Conservation (phyloP, 2,888 invertebrate genomes). For the Caenorhabditis panamensis region DNA sequence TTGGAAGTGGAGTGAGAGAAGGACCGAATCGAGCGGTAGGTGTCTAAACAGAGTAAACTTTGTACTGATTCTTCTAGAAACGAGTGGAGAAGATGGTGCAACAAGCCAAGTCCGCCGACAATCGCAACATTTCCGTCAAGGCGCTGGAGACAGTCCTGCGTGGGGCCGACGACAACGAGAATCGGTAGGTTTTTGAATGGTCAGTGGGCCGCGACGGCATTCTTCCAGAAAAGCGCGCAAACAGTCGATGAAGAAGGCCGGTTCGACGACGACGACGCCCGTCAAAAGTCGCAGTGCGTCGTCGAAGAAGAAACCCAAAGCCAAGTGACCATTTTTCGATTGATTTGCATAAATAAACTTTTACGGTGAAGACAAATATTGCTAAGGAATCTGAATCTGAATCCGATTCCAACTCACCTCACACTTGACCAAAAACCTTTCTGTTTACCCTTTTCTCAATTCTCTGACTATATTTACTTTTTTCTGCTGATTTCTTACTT, state of each 20-base stretch:
- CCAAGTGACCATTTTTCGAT: conserved; percentile 6
- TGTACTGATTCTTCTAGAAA: conserved; percentile 55
- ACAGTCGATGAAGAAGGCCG: conserved; percentile 59
- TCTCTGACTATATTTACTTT: background rate
- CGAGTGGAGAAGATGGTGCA: conserved; percentile 63
- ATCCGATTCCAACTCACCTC: background rate
- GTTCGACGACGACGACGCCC: conserved; percentile 20
- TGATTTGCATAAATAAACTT: conserved; percentile 52
- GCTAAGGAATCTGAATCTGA: background rate
- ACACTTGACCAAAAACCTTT: no score
- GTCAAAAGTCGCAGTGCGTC: conserved; percentile 53
- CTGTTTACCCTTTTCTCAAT: background rate
- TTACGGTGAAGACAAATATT: conserved; percentile 14
- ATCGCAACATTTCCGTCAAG: conserved; percentile 65
- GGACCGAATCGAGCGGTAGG: conserved; percentile 45
- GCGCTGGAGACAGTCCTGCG: conserved; percentile 63
- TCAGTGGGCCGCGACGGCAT: conserved; percentile 2
- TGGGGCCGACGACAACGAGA: conserved; percentile 50
- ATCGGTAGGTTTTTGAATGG: conserved; percentile 31
- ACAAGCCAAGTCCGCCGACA: conserved; percentile 60
- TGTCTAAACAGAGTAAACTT: background rate
- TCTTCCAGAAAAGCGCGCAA: conserved; percentile 53
- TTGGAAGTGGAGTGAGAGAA: conserved; percentile 25
- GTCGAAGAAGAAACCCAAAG: conserved; percentile 44
- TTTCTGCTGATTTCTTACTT: conserved; percentile 12